Evolutionary conservation across 2,888 invertebrate species (phyloP).

Genomic region (Macroteleia sp.): DNA sequence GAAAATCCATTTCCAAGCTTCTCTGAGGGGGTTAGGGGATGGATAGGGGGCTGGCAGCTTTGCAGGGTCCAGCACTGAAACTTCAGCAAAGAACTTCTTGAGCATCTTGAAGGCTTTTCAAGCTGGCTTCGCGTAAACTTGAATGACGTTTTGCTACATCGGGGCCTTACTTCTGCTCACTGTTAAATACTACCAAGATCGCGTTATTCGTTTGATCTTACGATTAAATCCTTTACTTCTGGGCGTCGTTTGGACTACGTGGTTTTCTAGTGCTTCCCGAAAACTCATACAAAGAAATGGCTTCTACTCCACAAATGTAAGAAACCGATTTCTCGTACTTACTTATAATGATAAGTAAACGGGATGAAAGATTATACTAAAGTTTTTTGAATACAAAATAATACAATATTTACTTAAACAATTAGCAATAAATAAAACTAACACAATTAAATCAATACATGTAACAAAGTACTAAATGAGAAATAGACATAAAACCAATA

Average conservation of each 20-base stretch:
- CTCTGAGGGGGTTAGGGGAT: background rate
- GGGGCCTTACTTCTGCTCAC: background rate
- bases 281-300: too few species aligned
- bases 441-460: too few species aligned
- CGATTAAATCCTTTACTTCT: slow-evolving; percentile 2
- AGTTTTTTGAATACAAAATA: too few species aligned
- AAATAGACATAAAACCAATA: too few species aligned
- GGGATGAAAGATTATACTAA: too few species aligned
- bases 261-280: too few species aligned
- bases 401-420: too few species aligned
- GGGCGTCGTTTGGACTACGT: background rate
- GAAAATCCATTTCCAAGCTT: slow-evolving; percentile 42
- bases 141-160: slow-evolving; percentile 7
- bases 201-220: background rate
- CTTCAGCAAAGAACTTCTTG: slow-evolving; percentile 13
- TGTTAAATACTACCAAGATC: background rate
- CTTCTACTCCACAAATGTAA: too few species aligned
- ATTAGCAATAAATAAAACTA: too few species aligned
- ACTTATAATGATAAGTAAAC: too few species aligned
- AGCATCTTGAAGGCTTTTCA: slow-evolving; percentile 19
- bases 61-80: slow-evolving; percentile 15
- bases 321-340: too few species aligned
- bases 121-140: slow-evolving; percentile 12
- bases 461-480: too few species aligned
- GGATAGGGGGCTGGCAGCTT: slow-evolving; percentile 4